Evolutionary conservation across 2,888 invertebrate species (phyloP).

Genomic region (Eulithis testata): DNA sequence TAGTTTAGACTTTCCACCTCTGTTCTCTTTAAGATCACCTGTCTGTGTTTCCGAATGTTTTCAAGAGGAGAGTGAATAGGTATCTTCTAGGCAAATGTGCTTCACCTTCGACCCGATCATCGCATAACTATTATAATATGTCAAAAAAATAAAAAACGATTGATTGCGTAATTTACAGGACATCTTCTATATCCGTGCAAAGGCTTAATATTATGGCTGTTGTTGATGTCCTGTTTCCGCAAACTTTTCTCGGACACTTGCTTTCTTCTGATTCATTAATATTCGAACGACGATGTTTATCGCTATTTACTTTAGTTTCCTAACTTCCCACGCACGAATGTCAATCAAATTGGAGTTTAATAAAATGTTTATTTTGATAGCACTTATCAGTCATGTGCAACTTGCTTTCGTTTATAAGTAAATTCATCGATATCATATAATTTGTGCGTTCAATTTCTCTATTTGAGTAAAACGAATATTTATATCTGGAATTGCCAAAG

Average conservation of each 20-base stretch:
- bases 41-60: not conserved
- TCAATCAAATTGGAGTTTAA: slow-evolving; percentile 45
- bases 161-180: not conserved
- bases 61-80: too few relatives aligned
- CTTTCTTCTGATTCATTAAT: slow-evolving; percentile 8
- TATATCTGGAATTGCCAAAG: not conserved
- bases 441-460: slow-evolving; percentile 5
- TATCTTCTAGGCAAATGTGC: too few relatives aligned
- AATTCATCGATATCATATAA: slow-evolving; percentile 11
- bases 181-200: not conserved
- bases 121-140: too few relatives aligned
- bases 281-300: slow-evolving; percentile 24
- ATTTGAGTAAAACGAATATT: not conserved
- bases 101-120: too few relatives aligned
- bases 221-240: not conserved
- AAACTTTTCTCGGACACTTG: not conserved
- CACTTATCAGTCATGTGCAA: slow-evolving; percentile 38
- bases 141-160: too few relatives aligned
- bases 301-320: slow-evolving; percentile 42
- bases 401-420: slow-evolving; percentile 32
- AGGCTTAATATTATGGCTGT: not conserved
- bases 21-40: not conserved
- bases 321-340: slow-evolving; percentile 46
- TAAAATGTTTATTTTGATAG: slow-evolving; percentile 44
- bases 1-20: slow-evolving; percentile 25